Conservation (phyloP, 2,888 invertebrate species). For the Himalopsyche kuldschensis region DNA sequence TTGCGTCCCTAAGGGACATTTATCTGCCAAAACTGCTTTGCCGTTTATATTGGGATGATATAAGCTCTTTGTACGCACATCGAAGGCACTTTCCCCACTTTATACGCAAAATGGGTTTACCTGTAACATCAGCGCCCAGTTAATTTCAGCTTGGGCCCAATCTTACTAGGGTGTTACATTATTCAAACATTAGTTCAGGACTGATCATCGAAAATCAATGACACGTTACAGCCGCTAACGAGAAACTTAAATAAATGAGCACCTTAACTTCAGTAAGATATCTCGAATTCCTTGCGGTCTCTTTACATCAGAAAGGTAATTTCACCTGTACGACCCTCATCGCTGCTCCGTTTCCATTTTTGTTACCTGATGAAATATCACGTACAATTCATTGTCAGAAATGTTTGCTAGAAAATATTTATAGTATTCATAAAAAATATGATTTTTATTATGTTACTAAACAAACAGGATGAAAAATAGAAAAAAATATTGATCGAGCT, state of each 20-base stretch:
- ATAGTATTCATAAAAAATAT: too few relatives aligned
- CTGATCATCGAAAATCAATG: slow-evolving; percentile 15
- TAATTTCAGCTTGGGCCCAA: neutral
- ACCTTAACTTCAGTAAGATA: neutral
- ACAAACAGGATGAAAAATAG: too few relatives aligned
- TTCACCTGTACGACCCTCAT: neutral
- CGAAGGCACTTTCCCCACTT: neutral
- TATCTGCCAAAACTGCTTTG: slow-evolving; percentile 1
- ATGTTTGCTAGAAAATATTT: neutral
- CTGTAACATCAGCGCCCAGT: neutral
- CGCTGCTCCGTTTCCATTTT: neutral
- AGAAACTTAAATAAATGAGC: slow-evolving; percentile 5
- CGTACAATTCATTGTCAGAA: neutral
- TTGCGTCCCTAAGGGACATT: neutral
- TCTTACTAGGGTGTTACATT: neutral
- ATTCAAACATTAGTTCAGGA: slow-evolving; percentile 14
- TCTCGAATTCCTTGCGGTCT: neutral
- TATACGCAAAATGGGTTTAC: neutral
- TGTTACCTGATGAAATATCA: neutral
- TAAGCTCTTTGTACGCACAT: neutral
- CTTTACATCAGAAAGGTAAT: neutral
- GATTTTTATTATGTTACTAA: too few relatives aligned
- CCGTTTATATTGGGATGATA: neutral
- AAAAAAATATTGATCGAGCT: too few relatives aligned
- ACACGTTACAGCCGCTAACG: neutral